Evolutionary conservation across 1,140 invertebrate genomes (phyloP).

Genomic region (Metaphire vulgaris): DNA sequence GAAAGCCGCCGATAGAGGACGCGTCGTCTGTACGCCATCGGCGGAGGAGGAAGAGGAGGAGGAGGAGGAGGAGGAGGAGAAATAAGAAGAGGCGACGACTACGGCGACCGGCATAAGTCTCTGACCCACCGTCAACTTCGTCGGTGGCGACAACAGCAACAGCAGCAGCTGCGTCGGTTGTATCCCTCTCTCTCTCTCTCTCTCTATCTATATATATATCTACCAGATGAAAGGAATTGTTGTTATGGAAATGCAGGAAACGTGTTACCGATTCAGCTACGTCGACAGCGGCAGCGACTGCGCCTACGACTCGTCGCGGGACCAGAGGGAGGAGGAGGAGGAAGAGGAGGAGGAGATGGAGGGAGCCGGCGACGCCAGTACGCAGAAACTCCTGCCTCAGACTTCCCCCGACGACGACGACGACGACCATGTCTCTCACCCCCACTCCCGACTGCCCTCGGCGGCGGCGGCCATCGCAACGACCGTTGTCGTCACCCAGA

Average conservation of each 20-base stretch:
- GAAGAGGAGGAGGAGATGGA: no score
- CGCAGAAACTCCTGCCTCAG: neutral
- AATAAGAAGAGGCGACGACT: neutral
- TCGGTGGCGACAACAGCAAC: neutral
- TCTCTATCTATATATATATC: no score
- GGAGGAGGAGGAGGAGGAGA: neutral
- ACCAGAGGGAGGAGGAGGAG: no score
- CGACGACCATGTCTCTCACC: no score
- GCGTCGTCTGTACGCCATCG: neutral
- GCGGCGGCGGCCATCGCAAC: no score
- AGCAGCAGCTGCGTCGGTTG: neutral
- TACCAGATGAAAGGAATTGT: neutral
- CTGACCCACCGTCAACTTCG: no score
- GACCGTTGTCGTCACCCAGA: no score
- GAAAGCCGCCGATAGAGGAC: neutral
- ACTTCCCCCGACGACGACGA: no score
- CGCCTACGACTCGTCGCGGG: neutral
- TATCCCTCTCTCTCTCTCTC: no score
- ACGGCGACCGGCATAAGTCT: no score
- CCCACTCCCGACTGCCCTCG: no score
- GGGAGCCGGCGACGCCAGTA: neutral
- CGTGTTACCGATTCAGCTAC: neutral
- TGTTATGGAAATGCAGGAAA: conserved; percentile 2
- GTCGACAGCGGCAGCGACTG: neutral
- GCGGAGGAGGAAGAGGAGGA: neutral